These are phyloP conservation scores for Tupaia tana DNA, from an alignment of 2,113 vertebrate species.

Conservation along the genomic window DNA sequence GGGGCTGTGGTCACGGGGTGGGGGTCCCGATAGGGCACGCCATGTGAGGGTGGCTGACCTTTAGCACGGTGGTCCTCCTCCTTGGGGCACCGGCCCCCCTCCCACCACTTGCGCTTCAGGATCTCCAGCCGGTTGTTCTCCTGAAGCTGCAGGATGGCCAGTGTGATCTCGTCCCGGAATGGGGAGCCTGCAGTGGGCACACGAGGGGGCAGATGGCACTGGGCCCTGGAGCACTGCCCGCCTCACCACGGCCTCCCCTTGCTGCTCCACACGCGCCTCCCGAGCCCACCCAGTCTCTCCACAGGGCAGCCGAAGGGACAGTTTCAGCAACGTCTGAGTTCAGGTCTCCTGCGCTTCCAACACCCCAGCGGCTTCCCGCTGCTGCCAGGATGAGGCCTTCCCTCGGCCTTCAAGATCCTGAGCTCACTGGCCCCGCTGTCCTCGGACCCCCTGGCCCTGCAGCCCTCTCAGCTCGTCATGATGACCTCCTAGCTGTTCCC, in stretches of 20 bases:
- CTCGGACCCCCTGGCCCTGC: rapidly evolving
- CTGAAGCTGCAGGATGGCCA: constrained; percentile 94
- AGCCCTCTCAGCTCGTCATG: neutral
- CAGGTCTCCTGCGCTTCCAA: neutral
- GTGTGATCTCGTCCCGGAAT: constrained; percentile 93
- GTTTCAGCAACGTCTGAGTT: neutral
- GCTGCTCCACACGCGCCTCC: too few relatives aligned
- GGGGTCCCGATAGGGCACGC: too few relatives aligned
- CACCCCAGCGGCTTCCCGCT: neutral
- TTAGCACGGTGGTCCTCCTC: constrained; percentile 95
- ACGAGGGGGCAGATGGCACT: rapidly evolving
- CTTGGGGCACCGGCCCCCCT: constrained; percentile 93
- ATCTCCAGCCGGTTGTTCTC: constrained; percentile 95
- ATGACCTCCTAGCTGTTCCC: neutral
- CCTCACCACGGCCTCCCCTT: neutral
- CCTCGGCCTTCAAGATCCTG: neutral
- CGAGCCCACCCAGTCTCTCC: neutral
- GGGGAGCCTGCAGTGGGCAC: constrained; percentile 88
- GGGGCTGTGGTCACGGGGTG: too few relatives aligned
- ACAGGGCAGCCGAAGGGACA: neutral
- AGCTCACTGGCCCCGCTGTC: neutral
- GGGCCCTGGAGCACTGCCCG: neutral
- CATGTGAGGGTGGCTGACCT: constrained; percentile 87
- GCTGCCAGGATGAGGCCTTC: neutral
- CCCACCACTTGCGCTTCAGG: constrained; percentile 95